These are phyloP conservation scores for Galerucella pusilla DNA, from an alignment of 2,888 invertebrate genomes.

Conservation along the genomic window DNA sequence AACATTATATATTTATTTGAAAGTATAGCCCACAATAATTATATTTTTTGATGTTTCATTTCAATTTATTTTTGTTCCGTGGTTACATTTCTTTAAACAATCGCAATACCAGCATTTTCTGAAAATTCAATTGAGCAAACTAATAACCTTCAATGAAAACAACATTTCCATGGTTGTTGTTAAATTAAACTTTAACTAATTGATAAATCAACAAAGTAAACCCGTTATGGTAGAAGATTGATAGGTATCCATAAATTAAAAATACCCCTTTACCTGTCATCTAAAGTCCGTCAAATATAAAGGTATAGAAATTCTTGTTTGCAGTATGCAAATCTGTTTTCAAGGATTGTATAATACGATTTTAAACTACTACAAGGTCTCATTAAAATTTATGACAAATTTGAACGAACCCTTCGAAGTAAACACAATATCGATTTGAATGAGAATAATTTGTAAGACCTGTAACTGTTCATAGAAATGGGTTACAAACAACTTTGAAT, in stretches of 20 bases:
- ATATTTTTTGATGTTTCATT: no score
- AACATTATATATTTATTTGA: no score
- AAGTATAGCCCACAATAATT: no score
- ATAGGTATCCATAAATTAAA: constrained; percentile 3
- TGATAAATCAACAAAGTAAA: not conserved
- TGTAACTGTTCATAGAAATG: not conserved
- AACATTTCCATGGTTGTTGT: not conserved
- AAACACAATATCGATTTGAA: not conserved
- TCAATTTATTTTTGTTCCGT: no score
- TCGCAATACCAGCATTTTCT: not conserved
- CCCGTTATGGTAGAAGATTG: not conserved
- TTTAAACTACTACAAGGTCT: constrained; percentile 18
- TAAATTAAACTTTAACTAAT: not conserved
- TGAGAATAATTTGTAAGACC: constrained; percentile 4
- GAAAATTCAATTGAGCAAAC: not conserved
- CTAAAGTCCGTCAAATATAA: not conserved
- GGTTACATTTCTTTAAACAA: no score
- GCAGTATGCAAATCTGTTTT: constrained; percentile 3
- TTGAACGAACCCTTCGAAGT: constrained; percentile 4
- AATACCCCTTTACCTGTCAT: constrained; percentile 15
- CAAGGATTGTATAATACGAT: not conserved
- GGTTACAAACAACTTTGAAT: no score
- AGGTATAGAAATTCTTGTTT: not conserved
- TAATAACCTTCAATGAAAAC: not conserved
- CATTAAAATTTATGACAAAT: constrained; percentile 16